Evolutionary conservation across 2,888 invertebrate species (phyloP).

Genomic region (Mythimna lalbum): DNA sequence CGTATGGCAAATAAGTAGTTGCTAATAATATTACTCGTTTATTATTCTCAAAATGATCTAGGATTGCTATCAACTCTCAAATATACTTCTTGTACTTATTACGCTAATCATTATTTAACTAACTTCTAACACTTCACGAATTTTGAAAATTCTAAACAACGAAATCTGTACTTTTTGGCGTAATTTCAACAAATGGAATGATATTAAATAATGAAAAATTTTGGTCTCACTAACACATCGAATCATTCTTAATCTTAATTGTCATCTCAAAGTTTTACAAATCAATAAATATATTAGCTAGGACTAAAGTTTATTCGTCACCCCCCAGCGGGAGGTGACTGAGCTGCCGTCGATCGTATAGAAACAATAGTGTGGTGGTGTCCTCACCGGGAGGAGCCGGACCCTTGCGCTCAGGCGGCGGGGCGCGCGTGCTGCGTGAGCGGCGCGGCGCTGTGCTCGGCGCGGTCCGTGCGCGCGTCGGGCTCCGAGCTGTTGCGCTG

Average conservation of each 20-base stretch:
- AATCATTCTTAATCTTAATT: conserved; percentile 50
- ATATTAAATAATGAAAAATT: conserved; percentile 43
- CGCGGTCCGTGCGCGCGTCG: conserved; percentile 30
- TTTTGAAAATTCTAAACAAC: conserved; percentile 58
- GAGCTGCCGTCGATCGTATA: conserved; percentile 24
- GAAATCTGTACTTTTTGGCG: conserved; percentile 55
- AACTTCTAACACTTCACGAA: conserved; percentile 45
- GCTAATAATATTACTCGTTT: conserved; percentile 27
- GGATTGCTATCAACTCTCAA: conserved; percentile 32
- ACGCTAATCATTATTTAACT: conserved; percentile 42
- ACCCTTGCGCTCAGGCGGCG: conserved; percentile 5
- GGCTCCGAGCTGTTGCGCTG: conserved; percentile 46
- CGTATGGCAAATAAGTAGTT: conserved; percentile 52
- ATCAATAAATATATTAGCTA: conserved; percentile 51
- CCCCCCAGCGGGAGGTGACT: not conserved
- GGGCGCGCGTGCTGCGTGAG: conserved; percentile 1
- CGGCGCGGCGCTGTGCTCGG: conserved; percentile 35
- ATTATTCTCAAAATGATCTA: conserved; percentile 21
- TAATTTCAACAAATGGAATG: conserved; percentile 60
- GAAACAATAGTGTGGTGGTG: not conserved
- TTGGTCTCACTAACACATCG: conserved; percentile 64
- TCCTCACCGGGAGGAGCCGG: not conserved
- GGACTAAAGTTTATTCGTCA: conserved; percentile 22
- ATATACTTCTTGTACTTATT: conserved; percentile 54
- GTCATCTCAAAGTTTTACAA: conserved; percentile 46